Conservation (phyloP, 1,140 invertebrate genomes). For the Nylanderia fulva region DNA sequence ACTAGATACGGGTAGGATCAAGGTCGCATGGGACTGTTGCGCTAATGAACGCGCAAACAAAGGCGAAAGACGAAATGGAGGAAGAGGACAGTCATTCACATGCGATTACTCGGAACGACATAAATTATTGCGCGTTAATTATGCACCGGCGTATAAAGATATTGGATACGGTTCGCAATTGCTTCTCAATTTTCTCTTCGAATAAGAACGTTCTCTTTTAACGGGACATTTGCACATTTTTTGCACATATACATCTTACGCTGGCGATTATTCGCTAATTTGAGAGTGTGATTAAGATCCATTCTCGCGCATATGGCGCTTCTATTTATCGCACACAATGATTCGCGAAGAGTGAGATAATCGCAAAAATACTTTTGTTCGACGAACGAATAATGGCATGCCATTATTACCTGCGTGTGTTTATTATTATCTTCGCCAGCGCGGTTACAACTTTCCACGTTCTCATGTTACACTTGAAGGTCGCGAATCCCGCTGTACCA, state of each 20-base stretch:
- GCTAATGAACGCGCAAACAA: slow-evolving; percentile 32
- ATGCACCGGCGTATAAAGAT: slow-evolving; percentile 29
- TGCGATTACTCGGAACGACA: not conserved
- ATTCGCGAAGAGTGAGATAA: not conserved
- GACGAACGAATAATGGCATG: no score
- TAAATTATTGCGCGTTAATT: slow-evolving; percentile 51
- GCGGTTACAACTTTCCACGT: slow-evolving; percentile 31
- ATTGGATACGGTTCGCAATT: not conserved
- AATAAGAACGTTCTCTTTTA: not conserved
- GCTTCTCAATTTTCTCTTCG: not conserved
- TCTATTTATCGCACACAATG: not conserved
- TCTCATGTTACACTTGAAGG: slow-evolving; percentile 26
- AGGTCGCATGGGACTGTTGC: no score
- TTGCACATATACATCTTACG: not conserved
- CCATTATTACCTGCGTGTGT: not conserved
- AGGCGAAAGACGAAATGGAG: not conserved
- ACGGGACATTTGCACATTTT: not conserved
- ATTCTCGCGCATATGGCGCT: no score
- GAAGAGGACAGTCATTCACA: slow-evolving; percentile 11
- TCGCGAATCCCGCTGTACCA: not conserved
- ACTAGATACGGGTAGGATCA: not conserved
- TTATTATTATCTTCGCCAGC: slow-evolving; percentile 22
- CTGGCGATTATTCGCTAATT: not conserved
- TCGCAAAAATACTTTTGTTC: not conserved
- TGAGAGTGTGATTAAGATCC: not conserved